Conservation (phyloP, 2,888 invertebrate genomes). For the Trisateles emortualis region DNA sequence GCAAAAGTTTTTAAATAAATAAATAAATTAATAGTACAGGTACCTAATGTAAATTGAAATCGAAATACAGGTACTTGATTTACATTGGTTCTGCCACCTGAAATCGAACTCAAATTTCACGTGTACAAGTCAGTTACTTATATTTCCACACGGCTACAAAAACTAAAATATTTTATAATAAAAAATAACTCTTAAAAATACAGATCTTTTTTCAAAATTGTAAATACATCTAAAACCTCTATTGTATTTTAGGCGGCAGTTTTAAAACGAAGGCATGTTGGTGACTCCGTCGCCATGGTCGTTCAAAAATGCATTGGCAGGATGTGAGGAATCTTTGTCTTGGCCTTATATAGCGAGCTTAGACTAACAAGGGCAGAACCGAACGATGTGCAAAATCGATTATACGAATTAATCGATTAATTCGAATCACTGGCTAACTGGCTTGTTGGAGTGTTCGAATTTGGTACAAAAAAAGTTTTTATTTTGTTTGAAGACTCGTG, state of each 20-base stretch:
- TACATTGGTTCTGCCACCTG: no score
- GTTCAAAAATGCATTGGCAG: conserved; percentile 41
- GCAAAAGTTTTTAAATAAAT: no score
- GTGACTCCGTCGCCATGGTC: conserved; percentile 38
- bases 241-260: conserved; percentile 62
- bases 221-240: conserved; percentile 36
- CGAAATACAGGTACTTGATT: no score
- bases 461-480: conserved; percentile 16
- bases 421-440: conserved; percentile 34
- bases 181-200: neutral
- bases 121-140: no score
- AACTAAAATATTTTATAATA: no score
- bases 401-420: conserved; percentile 53
- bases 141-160: no score
- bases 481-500: no score
- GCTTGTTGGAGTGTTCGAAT: conserved; percentile 30
- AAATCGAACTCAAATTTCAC: no score
- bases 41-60: no score
- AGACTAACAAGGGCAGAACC: conserved; percentile 43
- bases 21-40: no score
- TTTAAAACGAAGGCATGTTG: conserved; percentile 44
- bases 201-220: conserved; percentile 3
- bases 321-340: conserved; percentile 55
- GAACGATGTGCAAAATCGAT: conserved; percentile 50
- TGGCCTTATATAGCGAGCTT: conserved; percentile 60